These are phyloP conservation scores for Drosophila prosaltans DNA, from an alignment of 1,140 invertebrate species.

Conservation along the genomic window DNA sequence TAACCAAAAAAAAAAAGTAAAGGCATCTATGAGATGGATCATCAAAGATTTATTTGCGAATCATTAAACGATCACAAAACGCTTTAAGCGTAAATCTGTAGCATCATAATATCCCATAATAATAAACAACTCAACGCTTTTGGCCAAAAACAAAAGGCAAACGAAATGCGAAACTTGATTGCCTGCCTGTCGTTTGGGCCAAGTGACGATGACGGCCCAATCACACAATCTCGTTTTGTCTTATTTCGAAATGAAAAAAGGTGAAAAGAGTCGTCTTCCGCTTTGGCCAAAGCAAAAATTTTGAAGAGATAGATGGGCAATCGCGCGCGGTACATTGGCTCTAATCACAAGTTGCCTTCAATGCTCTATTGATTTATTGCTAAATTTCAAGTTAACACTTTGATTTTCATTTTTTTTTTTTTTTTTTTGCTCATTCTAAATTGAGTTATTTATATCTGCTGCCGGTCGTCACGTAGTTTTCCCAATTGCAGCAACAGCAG, in stretches of 20 bases:
- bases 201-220: conserved; percentile 59
- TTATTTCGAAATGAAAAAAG: conserved; percentile 12
- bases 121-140: conserved; percentile 60
- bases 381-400: conserved; percentile 76
- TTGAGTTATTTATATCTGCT: conserved; percentile 72
- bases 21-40: conserved; percentile 29
- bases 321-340: conserved; percentile 39
- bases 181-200: conserved; percentile 58
- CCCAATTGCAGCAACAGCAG: conserved; percentile 20
- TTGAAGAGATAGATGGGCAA: conserved; percentile 52
- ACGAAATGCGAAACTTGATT: conserved; percentile 64
- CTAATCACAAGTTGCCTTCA: conserved; percentile 67
- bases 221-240: conserved; percentile 45
- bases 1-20: conserved; percentile 19
- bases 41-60: conserved; percentile 46
- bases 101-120: conserved; percentile 43
- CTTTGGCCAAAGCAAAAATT: conserved; percentile 13
- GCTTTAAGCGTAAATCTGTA: conserved; percentile 34
- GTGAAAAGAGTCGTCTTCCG: conserved; percentile 44
- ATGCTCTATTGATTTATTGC: conserved; percentile 69
- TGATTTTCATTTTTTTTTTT: conserved; percentile 38
- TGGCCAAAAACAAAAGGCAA: conserved; percentile 20
- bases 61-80: conserved; percentile 20
- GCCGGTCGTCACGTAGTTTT: conserved; percentile 48
- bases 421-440: conserved; percentile 60